A percentile compares a stretch with the other conserved stretches of the same genome.
Evolutionary conservation across 35 echinoderm and acorn worm genomes (phyloP).

Genomic region (Nesometra sesokonis): DNA sequence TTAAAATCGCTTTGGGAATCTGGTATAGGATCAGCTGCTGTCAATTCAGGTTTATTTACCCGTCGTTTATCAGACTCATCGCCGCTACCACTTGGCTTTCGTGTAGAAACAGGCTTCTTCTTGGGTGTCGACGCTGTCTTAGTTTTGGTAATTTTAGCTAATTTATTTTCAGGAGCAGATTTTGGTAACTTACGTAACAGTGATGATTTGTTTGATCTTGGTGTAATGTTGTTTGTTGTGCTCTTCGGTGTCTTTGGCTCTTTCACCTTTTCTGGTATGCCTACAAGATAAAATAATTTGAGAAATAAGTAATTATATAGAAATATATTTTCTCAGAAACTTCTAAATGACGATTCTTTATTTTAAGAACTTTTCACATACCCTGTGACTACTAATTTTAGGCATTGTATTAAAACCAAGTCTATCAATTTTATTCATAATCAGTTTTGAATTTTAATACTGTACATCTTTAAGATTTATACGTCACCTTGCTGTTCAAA

Average conservation of each 20-base stretch:
- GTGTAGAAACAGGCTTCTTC: not conserved
- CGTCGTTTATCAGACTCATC: constrained; percentile 4
- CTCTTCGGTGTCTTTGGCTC: not conserved
- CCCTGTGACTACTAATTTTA: too few relatives aligned
- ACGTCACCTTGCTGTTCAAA: too few relatives aligned
- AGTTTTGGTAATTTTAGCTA: not conserved
- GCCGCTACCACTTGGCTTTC: not conserved
- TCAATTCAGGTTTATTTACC: not conserved
- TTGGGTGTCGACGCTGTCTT: not conserved
- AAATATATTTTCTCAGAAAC: too few relatives aligned
- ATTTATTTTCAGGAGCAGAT: not conserved
- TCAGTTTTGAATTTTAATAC: too few relatives aligned
- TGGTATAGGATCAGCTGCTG: constrained; percentile 5
- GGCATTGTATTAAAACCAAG: too few relatives aligned
- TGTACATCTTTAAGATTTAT: too few relatives aligned
- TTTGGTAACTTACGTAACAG: not conserved
- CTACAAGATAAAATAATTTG: not conserved
- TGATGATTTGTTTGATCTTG: not conserved
- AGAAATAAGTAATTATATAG: too few relatives aligned
- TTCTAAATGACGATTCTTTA: too few relatives aligned
- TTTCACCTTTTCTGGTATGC: not conserved
- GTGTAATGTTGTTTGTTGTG: not conserved
- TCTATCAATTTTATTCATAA: too few relatives aligned
- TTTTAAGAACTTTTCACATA: too few relatives aligned
- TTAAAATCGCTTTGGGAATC: constrained; percentile 17